These are phyloP conservation scores for Zosterops borbonicus DNA, from an alignment of 2,113 vertebrate genomes.

Conservation along the genomic window DNA sequence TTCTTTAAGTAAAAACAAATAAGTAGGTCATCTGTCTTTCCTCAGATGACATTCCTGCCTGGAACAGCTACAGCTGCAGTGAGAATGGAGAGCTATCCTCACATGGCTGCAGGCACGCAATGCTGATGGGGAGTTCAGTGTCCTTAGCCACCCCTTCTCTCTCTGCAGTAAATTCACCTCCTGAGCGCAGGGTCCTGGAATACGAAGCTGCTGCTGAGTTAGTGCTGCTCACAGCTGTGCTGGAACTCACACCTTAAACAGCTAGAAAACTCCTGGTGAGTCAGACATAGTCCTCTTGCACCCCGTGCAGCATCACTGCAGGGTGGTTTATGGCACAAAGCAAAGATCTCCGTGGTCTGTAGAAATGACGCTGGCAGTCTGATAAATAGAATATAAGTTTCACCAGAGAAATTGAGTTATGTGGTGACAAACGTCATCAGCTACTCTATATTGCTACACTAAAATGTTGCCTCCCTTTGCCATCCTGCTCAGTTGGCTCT, in stretches of 20 bases:
- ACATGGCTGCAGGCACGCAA: conserved; percentile 24
- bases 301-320: not conserved
- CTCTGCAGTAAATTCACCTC: not conserved
- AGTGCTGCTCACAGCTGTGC: not conserved
- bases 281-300: not conserved
- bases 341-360: not conserved
- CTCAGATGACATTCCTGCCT: conserved; percentile 26
- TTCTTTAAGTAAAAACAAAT: not conserved
- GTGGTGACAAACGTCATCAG: not conserved
- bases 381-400: not conserved
- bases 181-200: fast-evolving
- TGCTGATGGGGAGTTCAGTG: not conserved
- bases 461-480: not conserved
- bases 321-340: not conserved
- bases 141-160: conserved; percentile 27
- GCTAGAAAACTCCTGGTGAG: not conserved
- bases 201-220: fast-evolving
- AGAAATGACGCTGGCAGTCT: not conserved
- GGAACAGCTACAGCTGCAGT: conserved; percentile 3
- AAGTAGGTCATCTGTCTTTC: conserved; percentile 51
- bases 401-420: not conserved
- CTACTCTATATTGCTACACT: not conserved
- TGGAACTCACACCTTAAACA: not conserved
- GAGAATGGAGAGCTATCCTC: conserved; percentile 8
- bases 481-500: not conserved